phyloP scores from a whole-genome alignment of 2,888 invertebrate genomes.

The Tachina grossa region DNA sequence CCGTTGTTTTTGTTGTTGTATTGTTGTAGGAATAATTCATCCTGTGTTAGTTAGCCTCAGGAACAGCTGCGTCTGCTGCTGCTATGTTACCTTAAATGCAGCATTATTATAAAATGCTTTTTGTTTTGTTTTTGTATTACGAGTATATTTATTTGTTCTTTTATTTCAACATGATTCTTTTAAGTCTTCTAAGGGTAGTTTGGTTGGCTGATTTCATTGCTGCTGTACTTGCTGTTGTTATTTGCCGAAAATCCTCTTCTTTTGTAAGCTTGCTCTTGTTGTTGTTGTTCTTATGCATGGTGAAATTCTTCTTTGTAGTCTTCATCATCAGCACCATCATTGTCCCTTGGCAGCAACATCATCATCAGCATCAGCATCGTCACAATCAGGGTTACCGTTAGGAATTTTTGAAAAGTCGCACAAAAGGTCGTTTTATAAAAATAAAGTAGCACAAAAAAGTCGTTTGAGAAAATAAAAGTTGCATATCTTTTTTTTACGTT shows the following conservation, averaged over 20 bases:
- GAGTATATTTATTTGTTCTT: conserved; percentile 32
- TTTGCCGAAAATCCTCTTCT: conserved; percentile 61
- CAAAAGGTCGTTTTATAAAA: no score
- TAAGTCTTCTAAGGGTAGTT: conserved; percentile 59
- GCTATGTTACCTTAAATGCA: conserved; percentile 47
- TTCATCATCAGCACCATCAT: conserved; percentile 40
- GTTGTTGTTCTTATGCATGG: conserved; percentile 46
- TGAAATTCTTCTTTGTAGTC: conserved; percentile 63
- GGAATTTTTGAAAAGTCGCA: no score
- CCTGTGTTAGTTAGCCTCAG: conserved; percentile 65
- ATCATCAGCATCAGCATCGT: conserved; percentile 20
- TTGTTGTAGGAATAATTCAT: conserved; percentile 40
- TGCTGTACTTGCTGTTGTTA: conserved; percentile 22
- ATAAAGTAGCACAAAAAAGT: no score
- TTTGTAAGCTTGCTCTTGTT: not conserved
- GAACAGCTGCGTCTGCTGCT: conserved; percentile 60
- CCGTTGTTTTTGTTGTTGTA: not conserved
- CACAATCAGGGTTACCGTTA: no score
- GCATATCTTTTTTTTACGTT: no score
- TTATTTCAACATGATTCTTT: conserved; percentile 47
- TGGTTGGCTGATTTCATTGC: conserved; percentile 51
- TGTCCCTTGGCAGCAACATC: conserved; percentile 40
- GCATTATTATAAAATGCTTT: conserved; percentile 47
- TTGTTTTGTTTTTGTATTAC: conserved; percentile 10
- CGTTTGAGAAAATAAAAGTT: no score